Conservation (phyloP, 2,797 vertebrate genomes). For the Leptatherina wallacei region DNA sequence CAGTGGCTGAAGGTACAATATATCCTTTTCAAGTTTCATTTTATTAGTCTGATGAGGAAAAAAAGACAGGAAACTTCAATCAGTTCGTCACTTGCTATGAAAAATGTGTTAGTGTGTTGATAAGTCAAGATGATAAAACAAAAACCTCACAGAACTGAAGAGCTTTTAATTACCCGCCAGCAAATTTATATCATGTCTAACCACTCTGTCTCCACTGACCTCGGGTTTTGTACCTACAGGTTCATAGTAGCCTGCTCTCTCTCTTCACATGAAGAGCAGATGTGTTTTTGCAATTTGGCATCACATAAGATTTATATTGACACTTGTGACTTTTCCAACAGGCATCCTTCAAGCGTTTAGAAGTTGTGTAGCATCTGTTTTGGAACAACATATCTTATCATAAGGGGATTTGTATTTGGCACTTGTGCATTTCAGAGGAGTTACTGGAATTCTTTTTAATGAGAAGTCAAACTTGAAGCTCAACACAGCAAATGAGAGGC, state of each 20-base stretch:
- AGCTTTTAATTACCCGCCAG: neutral
- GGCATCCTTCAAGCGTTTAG: constrained; percentile 36
- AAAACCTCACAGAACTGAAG: neutral
- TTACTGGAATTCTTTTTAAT: constrained; percentile 36
- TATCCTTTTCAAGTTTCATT: neutral
- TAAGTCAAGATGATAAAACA: neutral
- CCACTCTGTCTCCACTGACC: constrained; percentile 37
- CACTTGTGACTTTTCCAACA: constrained; percentile 58
- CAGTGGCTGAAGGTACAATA: constrained; percentile 6
- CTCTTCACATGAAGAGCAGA: constrained; percentile 41
- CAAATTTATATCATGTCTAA: constrained; percentile 25
- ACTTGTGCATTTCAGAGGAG: constrained; percentile 48
- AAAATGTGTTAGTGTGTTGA: neutral
- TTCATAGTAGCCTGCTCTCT: constrained; percentile 14
- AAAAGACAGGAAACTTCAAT: neutral
- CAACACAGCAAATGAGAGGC: constrained; percentile 47
- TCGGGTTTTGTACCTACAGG: constrained; percentile 29
- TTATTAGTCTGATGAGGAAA: neutral
- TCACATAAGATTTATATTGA: constrained; percentile 56
- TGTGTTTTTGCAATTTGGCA: constrained; percentile 68
- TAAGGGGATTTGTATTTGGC: constrained; percentile 44
- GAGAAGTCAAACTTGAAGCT: constrained; percentile 42
- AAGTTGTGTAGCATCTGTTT: constrained; percentile 60
- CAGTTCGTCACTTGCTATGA: neutral
- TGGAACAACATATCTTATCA: constrained; percentile 31